phyloP scores from a whole-genome alignment of 2,797 vertebrate genomes.

The Periophthalmus magnuspinnatus region DNA sequence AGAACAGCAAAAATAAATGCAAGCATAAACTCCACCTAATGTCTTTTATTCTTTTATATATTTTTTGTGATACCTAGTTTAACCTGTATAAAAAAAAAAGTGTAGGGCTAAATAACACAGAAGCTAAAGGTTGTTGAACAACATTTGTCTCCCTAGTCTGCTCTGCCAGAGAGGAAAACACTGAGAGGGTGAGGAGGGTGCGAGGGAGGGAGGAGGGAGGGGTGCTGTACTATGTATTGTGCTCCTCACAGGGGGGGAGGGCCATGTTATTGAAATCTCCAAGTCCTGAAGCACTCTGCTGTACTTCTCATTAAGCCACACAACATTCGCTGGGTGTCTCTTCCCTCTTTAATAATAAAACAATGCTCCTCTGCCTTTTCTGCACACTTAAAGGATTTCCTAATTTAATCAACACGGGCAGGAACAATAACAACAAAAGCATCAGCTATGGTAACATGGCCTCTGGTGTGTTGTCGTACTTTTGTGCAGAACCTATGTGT shows the following conservation, averaged over 20 bases:
- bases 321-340: slow-evolving; percentile 69
- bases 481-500: slow-evolving; percentile 46
- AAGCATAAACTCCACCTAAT: not conserved
- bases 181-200: too few relatives aligned
- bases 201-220: slow-evolving; percentile 32
- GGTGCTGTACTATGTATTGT: slow-evolving; percentile 56
- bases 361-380: slow-evolving; percentile 71
- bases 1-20: not conserved
- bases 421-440: slow-evolving; percentile 77
- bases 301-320: slow-evolving; percentile 75
- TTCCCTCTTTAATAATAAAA: slow-evolving; percentile 80
- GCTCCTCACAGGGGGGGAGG: slow-evolving; percentile 49
- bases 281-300: slow-evolving; percentile 75
- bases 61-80: not conserved
- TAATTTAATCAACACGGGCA: slow-evolving; percentile 75
- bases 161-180: slow-evolving; percentile 63
- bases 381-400: slow-evolving; percentile 78
- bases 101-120: slow-evolving; percentile 30
- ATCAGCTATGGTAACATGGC: slow-evolving; percentile 74
- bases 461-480: slow-evolving; percentile 69
- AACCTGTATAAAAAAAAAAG: not conserved
- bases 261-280: slow-evolving; percentile 78
- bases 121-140: slow-evolving; percentile 62
- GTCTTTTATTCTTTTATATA: not conserved
- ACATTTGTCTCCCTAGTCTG: slow-evolving; percentile 68